Evolutionary conservation across 2,113 vertebrate genomes (phyloP), one percentile per base, ranked within the genome.

Genomic region (Suncus etruscus): DNA sequence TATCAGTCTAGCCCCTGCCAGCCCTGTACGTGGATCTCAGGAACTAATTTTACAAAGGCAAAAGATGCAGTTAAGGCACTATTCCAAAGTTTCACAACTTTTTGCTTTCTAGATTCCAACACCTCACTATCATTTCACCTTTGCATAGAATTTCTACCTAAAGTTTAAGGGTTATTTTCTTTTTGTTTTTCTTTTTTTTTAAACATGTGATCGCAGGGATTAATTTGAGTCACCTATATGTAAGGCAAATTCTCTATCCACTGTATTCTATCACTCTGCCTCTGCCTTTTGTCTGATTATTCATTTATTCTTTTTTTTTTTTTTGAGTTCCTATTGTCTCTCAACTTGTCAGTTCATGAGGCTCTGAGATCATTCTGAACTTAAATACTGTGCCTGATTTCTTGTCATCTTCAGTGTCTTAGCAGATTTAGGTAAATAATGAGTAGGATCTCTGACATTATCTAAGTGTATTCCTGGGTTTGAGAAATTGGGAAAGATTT

Each of bases 11-110:
- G 72, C 39, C 47, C 15, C 47, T 27, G 51, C 27, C 72, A 50
- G 54, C 48, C 18, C 20, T 74, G 22, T 20, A 51, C 76, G 25
- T 4, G 58, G 50, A 5, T 51, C 16, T 79, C 73, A 69, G 32
- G 66, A 61, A 88, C 39, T 31, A 80, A 48, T 86, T 77, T 69
- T 50, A 75, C n/a, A 84, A n/a, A 58, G 47, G 51, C 14, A 61
- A 32, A 78, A 27, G 18, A 63, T 83, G 24, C 63, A 77, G 3
- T n/a, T 39, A 39, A 39, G 47, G 68, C 22, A 25, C n/a, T 88
- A 70, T 22, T 81, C 32, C 6, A 51, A 65, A 27, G 8, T 86
- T 76, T 22, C 2, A 15, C 73, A 65, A 15, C 14, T 54, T 50
- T 81, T 50, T 81, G 47, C 87, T 50, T 91, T 54, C 9, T 9